phyloP scores from a whole-genome alignment of 2,888 invertebrate genomes.

The Idaea straminata region DNA sequence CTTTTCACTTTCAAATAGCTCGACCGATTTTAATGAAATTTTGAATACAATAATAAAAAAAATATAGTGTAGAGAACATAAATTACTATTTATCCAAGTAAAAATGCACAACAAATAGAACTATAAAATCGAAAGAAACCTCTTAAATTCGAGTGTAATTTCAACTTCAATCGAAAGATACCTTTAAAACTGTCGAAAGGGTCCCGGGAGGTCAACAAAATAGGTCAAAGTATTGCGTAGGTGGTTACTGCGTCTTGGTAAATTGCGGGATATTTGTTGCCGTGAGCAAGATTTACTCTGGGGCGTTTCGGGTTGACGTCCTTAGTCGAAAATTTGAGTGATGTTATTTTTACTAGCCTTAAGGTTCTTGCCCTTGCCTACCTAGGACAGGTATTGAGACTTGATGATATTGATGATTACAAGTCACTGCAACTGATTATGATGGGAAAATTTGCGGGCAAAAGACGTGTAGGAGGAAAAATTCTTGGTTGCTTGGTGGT shows the following conservation, averaged over 20 bases:
- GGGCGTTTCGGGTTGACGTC: constrained; percentile 12
- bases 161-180: background rate
- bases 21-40: no score
- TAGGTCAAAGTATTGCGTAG: constrained; percentile 41
- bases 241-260: constrained; percentile 15
- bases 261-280: constrained; percentile 8
- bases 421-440: no score
- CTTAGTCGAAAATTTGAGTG: background rate
- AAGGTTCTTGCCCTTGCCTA: background rate
- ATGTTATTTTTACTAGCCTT: background rate
- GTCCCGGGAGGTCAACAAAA: constrained; percentile 31
- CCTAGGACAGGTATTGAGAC: no score
- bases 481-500: no score
- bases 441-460: no score
- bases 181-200: constrained; percentile 20
- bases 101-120: background rate
- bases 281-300: background rate
- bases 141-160: background rate
- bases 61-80: no score
- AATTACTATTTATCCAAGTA: no score
- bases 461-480: no score
- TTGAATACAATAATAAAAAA: no score
- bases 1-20: no score
- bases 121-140: background rate
- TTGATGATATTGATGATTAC: no score